Percentiles rank a stretch among this genome's conserved stretches.
phyloP scores from a whole-genome alignment of 2,113 vertebrate genomes.

The Phalacrocorax brasilianus region DNA sequence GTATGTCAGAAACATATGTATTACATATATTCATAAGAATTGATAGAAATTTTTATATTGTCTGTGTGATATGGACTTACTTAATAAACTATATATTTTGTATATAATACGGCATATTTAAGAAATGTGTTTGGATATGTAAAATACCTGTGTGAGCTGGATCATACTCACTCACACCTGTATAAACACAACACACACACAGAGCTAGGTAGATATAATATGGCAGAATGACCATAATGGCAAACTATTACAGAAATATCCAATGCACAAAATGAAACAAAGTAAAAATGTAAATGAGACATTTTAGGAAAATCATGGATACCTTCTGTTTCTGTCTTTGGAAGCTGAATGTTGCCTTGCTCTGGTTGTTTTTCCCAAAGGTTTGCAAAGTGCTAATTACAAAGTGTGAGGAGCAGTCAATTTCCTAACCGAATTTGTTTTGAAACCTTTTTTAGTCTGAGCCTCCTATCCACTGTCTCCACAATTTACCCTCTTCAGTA shows the following conservation, averaged over 20 bases:
- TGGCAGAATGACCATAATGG: background rate
- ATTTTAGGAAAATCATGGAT: background rate
- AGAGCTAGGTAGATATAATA: background rate
- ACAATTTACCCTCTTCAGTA: background rate
- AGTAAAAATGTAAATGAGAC: background rate
- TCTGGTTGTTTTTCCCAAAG: conserved; percentile 21
- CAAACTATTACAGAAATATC: background rate
- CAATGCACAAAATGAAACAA: background rate
- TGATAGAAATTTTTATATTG: background rate
- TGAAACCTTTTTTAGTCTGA: background rate
- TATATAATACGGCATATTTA: background rate
- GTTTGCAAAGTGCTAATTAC: background rate
- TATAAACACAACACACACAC: background rate
- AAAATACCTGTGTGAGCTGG: background rate
- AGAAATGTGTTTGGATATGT: background rate
- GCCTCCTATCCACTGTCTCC: background rate
- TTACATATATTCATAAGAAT: background rate
- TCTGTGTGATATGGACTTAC: background rate
- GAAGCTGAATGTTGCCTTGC: background rate
- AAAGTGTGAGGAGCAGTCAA: background rate
- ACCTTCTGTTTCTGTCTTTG: background rate
- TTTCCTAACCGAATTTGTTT: background rate
- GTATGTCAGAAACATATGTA: background rate
- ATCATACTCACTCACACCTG: background rate
- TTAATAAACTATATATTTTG: background rate